Evolutionary conservation across 2,888 invertebrate genomes (phyloP).

Genomic region (Phania funesta): DNA sequence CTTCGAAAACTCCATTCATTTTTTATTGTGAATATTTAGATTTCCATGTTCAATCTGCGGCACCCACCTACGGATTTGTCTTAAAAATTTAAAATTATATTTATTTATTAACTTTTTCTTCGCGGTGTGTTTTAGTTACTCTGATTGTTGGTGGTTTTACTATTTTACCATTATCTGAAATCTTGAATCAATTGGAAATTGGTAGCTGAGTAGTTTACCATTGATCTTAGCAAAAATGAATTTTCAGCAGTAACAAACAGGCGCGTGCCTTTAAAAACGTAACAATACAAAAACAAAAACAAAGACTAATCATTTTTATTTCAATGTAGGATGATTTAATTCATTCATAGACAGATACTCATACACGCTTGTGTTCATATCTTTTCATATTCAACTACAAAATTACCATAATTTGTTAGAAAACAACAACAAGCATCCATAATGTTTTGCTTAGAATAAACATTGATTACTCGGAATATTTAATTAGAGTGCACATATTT

Average conservation of each 20-base stretch:
- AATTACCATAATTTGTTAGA: constrained; percentile 27
- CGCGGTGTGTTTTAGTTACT: not conserved
- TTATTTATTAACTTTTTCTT: constrained; percentile 12
- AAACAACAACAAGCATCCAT: not conserved
- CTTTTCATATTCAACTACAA: constrained; percentile 14
- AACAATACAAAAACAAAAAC: not conserved
- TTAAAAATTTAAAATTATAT: constrained; percentile 52
- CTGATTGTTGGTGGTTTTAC: not conserved
- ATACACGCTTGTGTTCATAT: not conserved
- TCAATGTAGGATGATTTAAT: constrained; percentile 48
- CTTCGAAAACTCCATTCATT: constrained; percentile 9
- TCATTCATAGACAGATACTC: constrained; percentile 16
- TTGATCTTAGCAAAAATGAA: constrained; percentile 30
- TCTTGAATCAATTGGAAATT: constrained; percentile 51
- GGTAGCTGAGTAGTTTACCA: constrained; percentile 29
- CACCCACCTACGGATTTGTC: constrained; percentile 65
- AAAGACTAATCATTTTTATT: constrained; percentile 19
- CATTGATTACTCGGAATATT: constrained; percentile 31
- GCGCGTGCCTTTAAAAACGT: constrained; percentile 56
- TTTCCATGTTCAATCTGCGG: constrained; percentile 62
- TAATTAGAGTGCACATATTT: not conserved
- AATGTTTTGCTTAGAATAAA: constrained; percentile 3
- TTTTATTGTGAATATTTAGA: constrained; percentile 5
- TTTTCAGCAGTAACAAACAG: constrained; percentile 24
- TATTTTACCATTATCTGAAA: constrained; percentile 41